These are phyloP conservation scores for Manis pentadactyla DNA, from an alignment of 2,797 vertebrate species.

Conservation along the genomic window DNA sequence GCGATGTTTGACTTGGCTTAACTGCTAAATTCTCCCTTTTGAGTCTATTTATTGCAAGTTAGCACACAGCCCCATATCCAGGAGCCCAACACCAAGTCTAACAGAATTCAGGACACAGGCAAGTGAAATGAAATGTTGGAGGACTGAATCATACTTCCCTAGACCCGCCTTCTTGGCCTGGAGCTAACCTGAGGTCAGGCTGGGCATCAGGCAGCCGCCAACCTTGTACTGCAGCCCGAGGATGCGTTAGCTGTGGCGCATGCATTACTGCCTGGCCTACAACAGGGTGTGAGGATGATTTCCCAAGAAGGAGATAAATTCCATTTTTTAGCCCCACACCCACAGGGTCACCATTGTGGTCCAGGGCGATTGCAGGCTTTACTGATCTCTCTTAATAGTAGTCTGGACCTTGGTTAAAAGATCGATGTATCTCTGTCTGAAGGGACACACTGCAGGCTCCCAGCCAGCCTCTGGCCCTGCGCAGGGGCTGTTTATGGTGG, in stretches of 20 bases:
- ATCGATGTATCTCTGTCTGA: neutral
- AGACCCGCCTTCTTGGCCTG: fast-evolving
- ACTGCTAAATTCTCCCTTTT: neutral
- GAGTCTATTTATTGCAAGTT: conserved; percentile 60
- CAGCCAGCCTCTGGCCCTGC: neutral
- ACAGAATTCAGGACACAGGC: neutral
- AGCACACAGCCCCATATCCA: neutral
- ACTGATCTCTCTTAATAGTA: neutral
- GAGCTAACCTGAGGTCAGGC: neutral
- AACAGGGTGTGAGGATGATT: neutral
- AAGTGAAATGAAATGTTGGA: fast-evolving
- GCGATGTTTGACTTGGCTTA: conserved; percentile 72
- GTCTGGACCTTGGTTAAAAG: neutral
- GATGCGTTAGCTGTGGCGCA: fast-evolving
- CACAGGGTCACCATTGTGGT: neutral
- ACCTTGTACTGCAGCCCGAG: neutral
- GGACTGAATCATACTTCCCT: fast-evolving
- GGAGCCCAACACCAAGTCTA: neutral
- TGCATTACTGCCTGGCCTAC: fast-evolving
- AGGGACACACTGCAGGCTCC: neutral
- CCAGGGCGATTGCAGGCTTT: fast-evolving
- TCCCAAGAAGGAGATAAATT: neutral
- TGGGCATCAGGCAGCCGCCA: neutral
- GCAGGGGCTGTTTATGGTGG: neutral
- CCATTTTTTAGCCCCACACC: neutral